Percentiles rank a stretch among this genome's conserved stretches.
Evolutionary conservation across 2,797 vertebrate species (phyloP).

Genomic region (Lacerta bilineata): DNA sequence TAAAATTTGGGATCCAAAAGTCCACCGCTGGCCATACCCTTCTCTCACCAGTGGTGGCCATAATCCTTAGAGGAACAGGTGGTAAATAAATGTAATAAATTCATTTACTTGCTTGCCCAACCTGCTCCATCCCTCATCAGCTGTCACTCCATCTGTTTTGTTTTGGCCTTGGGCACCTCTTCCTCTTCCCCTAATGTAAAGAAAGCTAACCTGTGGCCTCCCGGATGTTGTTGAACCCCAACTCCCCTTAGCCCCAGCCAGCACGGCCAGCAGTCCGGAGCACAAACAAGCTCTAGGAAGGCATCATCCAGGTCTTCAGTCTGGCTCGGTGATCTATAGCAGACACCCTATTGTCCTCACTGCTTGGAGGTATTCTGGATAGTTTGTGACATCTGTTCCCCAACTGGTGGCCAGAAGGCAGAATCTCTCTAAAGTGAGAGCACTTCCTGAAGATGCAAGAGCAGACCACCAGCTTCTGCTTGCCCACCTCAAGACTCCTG

Average conservation of each 20-base stretch:
- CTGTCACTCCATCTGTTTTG: background rate
- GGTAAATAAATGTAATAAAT: too few species aligned
- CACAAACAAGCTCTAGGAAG: too few species aligned
- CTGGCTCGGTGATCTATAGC: too few species aligned
- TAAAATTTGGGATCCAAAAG: background rate
- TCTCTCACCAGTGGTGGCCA: background rate
- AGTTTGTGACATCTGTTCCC: background rate
- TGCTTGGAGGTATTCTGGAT: background rate
- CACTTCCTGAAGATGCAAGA: background rate
- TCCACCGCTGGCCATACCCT: too few species aligned
- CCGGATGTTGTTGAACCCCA: too few species aligned
- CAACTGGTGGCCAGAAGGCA: background rate
- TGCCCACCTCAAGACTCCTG: background rate
- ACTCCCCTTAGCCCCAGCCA: too few species aligned
- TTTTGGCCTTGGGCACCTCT: too few species aligned
- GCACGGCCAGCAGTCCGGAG: too few species aligned
- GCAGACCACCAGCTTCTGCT: accelerated
- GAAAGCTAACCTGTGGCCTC: too few species aligned
- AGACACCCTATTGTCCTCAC: background rate
- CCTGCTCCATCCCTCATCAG: background rate
- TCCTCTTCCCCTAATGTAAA: too few species aligned
- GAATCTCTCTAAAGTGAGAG: background rate
- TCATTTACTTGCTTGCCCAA: background rate
- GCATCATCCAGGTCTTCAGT: too few species aligned
- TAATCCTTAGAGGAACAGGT: background rate